Evolutionary conservation across 2,888 invertebrate genomes (phyloP).

Genomic region (Hypena proboscidalis): DNA sequence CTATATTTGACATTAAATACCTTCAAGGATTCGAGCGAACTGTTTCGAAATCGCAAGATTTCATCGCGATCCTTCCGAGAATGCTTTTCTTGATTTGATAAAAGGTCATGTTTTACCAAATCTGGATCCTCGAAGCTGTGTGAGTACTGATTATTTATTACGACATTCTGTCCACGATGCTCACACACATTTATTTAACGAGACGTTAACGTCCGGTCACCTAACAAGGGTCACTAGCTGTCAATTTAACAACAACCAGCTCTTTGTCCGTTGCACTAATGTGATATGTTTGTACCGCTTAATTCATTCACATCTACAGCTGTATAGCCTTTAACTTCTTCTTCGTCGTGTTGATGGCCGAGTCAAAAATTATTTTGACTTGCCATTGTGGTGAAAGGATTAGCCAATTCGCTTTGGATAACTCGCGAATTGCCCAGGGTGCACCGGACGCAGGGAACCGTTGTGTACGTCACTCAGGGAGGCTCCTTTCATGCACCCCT

Average conservation of each 20-base stretch:
- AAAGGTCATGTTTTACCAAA: conserved; percentile 37
- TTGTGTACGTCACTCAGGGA: too few species aligned
- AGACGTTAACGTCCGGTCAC: conserved; percentile 59
- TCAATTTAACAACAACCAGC: conserved; percentile 52
- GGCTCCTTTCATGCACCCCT: too few species aligned
- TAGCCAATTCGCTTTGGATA: too few species aligned
- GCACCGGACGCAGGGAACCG: too few species aligned
- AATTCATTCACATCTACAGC: conserved; percentile 30
- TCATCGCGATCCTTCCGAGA: conserved; percentile 31
- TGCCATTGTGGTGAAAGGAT: too few species aligned
- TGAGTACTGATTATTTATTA: conserved; percentile 41
- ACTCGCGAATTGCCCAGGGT: too few species aligned
- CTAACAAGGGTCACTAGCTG: conserved; percentile 57
- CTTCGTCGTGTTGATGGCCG: too few species aligned
- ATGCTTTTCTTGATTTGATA: conserved; percentile 33
- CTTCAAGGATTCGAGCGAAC: conserved; percentile 10
- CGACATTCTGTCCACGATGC: conserved; percentile 44
- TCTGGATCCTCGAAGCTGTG: conserved; percentile 34
- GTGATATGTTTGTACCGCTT: conserved; percentile 43
- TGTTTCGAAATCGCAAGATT: conserved; percentile 20
- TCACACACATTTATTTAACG: conserved; percentile 53
- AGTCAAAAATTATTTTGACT: too few species aligned
- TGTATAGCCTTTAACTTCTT: background rate
- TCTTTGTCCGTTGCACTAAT: conserved; percentile 46
- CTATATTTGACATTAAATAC: conserved; percentile 5